These are phyloP conservation scores for Drosophila infuscata DNA, from an alignment of 2,888 invertebrate genomes.

Conservation along the genomic window DNA sequence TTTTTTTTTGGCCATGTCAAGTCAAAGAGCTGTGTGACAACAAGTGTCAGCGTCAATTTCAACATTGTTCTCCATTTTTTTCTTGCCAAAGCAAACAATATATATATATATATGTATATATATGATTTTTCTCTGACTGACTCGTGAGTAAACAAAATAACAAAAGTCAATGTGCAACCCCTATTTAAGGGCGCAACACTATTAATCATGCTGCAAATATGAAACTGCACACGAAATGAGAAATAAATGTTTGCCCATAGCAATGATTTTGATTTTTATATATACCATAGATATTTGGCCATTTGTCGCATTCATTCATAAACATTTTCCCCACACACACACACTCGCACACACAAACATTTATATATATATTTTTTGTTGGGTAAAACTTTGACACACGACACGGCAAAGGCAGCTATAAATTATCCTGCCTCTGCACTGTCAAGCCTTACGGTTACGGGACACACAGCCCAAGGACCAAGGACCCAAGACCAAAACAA, in stretches of 20 bases:
- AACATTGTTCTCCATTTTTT: slow-evolving; percentile 52
- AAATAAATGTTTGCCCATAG: slow-evolving; percentile 72
- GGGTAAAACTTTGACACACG: slow-evolving; percentile 77
- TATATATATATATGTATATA: slow-evolving; percentile 5
- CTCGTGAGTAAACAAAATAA: slow-evolving; percentile 15
- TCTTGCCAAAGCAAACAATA: slow-evolving; percentile 57
- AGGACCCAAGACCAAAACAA: slow-evolving; percentile 74
- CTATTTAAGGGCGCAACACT: slow-evolving; percentile 56
- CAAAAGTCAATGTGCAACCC: slow-evolving; percentile 71
- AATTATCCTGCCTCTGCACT: slow-evolving; percentile 65
- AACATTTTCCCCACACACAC: slow-evolving; percentile 62
- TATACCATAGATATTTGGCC: slow-evolving; percentile 36
- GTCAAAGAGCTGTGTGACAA: slow-evolving; percentile 65
- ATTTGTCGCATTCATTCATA: slow-evolving; percentile 74
- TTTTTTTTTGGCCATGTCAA: slow-evolving; percentile 66
- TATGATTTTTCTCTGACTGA: slow-evolving; percentile 11
- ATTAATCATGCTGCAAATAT: slow-evolving; percentile 77
- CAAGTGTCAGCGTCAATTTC: slow-evolving; percentile 69
- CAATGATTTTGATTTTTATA: slow-evolving; percentile 78
- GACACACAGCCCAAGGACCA: slow-evolving; percentile 35
- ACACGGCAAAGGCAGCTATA: slow-evolving; percentile 69
- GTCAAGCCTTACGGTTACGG: slow-evolving; percentile 54
- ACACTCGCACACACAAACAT: slow-evolving; percentile 17
- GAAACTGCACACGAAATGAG: slow-evolving; percentile 63
- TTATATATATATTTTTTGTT: slow-evolving; percentile 3